Evolutionary conservation across 2,888 invertebrate species (phyloP), one percentile per base, ranked within the genome.

Genomic region (Boloria selene): DNA sequence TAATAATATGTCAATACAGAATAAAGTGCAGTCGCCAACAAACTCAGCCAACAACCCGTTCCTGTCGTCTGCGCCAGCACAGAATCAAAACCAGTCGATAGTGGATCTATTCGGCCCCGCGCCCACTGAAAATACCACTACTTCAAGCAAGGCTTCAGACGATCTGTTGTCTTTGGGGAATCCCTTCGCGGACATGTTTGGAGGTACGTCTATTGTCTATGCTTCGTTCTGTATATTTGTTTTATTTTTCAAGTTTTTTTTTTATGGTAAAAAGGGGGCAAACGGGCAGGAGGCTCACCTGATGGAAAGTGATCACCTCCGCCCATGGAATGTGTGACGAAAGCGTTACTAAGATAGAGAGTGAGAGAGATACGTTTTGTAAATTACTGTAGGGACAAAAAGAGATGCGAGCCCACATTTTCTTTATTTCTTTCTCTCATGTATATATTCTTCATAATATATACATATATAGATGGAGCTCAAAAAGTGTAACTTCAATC

Each of bases 91-190:
- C 61, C 92, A 82, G 74, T 88, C 90, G 13, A 97, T 97, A 77
- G 95, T 97, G 67, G 97, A 97, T 88, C 90, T 97, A 73, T 97
- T 97, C 82, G 95, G 95, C 42, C 93, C 95, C 1, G 90, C 94
- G 5, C 90, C 94, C 0, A 82, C 86, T 0, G 90, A 92, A 64
- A 76, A 80, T 4, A 59, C 76, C 16, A 78, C 81, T 16, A 75
- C 77, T n/a, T 75, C 77, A 3, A 72, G 79, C 1, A 83, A 86
- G 70, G 97, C 95, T 87, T 96, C 98, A 22, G 97, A 97, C 14
- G 98, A 98, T 79, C 97, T 98, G 88, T 92, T 98, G 73, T 93
- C 98, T 63, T 96, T 97, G 78, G 93, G 98, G 53, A 98, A 98
- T 93, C 98, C 98, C 13, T 98, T 98, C 84, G 96, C 97, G 47